Base-by-base conservation (phyloP, 2,797 vertebrate genomes). In the Alca torda region DNA sequence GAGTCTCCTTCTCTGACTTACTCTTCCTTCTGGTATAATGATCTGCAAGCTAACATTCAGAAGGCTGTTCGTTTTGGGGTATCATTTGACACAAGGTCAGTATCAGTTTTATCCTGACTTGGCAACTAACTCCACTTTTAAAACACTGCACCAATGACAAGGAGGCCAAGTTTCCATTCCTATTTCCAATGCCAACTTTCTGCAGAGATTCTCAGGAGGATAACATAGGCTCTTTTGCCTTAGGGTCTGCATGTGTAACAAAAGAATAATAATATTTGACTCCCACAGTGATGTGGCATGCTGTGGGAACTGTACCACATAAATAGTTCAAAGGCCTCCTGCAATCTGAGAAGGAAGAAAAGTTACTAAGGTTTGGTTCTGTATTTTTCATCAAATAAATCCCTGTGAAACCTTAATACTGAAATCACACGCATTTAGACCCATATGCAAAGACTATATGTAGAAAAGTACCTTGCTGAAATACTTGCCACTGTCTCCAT, bases 401-500 rank as follows among this genome's bases (percentile, higher is more conserved):
- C 23, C 39, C 14, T 14, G 25, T 60, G 54, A 90, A 75, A 64
- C 17, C 24, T 53, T 25, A 30, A 21, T 33, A 31, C 60, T 64
- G 78, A 85, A 91, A 73, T 43, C 21, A 78, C 26, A 54, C 54
- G 61, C 24, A 64, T 45, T 63, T 31, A 82, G 35, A 46, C 70
- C 39, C 12, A 77, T 14, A 39, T 6, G 24, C 21, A 80, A 85
- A 48, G 63, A 50, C 43, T 31, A 59, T 8, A 87, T 63, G 31
- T 7, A 78, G 46, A 84, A 77, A 50, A 82, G 31, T 89, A 98
- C 98, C 98, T 98, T 94, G 98, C 98, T 90, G 98, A 98, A 95
- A 99, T 98, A 84, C 98, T 97, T 18, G 98, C 98, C 24, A 98
- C 98, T 1, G 95, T 97, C 96, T 98, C 98, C 98, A 98, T 98